Base-by-base conservation (phyloP, 2,113 vertebrate species). In the Neodontobutis hainanensis region DNA sequence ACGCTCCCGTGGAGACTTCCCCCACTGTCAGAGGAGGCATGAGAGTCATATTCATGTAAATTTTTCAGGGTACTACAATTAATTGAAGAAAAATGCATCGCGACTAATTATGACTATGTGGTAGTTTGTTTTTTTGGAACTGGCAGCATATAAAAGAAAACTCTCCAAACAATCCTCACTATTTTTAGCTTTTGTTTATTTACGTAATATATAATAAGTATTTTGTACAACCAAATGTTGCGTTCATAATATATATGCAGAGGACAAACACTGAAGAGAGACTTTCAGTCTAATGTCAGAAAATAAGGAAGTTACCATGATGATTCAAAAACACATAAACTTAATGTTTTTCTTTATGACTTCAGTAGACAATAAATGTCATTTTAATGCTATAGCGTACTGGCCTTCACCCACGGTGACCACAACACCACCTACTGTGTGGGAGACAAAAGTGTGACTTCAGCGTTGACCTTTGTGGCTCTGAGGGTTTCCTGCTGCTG, bases 281-380 rank as follows among this genome's bases (percentile, higher is more conserved):
- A 32, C 44, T 62, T 56, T 51, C 57, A 48, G 70, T 67, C 8
- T 68, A 77, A 79, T 68, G 73, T 70, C 15, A 53, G 6, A 27
- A 12, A 79, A 60, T 8, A 70, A 80, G 82, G 82, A 86, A 78
- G 75, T 67, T 5, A 5, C 5, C 50, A 16, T 58, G 55, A 47
- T 38, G 65, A 65, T 81, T 78, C 44, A 62, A 50, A 69, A 45
- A 81, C 60, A 65, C 44, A 12, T 40, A 6, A 2, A 40, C 2
- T 8, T 8, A 40, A 5, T 6, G 38, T 40, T 40, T 40, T 4
- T 40, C 38, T 8, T 40, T 4, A 40, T 3, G 38, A 8, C 38
- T 40, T 40, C 38, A 40, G 38, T 6, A 46, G 44, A 46, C 4
- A 46, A 8, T 1, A 43, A 43, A 2, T n/a, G 3, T 6, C 2